phyloP scores from a whole-genome alignment of 2,113 vertebrate species.

The Megaleporinus macrocephalus region DNA sequence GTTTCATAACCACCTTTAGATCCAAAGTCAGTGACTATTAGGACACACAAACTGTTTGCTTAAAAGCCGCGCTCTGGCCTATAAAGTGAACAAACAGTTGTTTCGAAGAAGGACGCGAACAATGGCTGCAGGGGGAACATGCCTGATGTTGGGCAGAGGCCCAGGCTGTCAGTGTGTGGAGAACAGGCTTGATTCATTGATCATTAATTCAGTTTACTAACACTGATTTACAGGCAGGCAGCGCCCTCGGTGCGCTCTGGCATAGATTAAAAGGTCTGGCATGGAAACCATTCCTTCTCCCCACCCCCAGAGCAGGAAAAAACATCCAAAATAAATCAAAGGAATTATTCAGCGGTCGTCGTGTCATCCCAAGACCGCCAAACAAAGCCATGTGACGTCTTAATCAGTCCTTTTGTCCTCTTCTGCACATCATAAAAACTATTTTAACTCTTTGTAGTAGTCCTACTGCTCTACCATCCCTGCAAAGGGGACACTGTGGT shows the following conservation, averaged over 20 bases:
- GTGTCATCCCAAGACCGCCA: constrained; percentile 49
- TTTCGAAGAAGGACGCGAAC: constrained; percentile 50
- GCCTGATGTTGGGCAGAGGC: constrained; percentile 41
- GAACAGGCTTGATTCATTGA: constrained; percentile 52
- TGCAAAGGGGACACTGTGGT: background rate
- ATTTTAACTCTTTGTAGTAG: background rate
- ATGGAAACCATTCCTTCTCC: constrained; percentile 52
- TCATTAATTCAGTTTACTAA: constrained; percentile 62
- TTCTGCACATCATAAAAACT: constrained; percentile 18
- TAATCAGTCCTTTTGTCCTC: constrained; percentile 48
- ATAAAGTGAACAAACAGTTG: constrained; percentile 41
- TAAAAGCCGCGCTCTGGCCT: constrained; percentile 7
- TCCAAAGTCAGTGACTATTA: constrained; percentile 6
- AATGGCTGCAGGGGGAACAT: constrained; percentile 34
- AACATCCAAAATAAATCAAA: constrained; percentile 49
- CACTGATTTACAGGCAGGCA: constrained; percentile 53
- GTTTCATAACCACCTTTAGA: constrained; percentile 21
- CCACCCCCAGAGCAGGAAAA: constrained; percentile 12
- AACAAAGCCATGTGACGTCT: constrained; percentile 40
- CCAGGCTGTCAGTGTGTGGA: constrained; percentile 47
- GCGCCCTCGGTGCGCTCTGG: constrained; percentile 50
- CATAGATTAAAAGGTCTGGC: constrained; percentile 60
- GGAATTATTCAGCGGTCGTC: constrained; percentile 44
- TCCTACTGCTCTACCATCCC: no score
- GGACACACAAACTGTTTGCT: constrained; percentile 16